Evolutionary conservation across 2,113 vertebrate genomes (phyloP).

Genomic region (Colaptes auratus): DNA sequence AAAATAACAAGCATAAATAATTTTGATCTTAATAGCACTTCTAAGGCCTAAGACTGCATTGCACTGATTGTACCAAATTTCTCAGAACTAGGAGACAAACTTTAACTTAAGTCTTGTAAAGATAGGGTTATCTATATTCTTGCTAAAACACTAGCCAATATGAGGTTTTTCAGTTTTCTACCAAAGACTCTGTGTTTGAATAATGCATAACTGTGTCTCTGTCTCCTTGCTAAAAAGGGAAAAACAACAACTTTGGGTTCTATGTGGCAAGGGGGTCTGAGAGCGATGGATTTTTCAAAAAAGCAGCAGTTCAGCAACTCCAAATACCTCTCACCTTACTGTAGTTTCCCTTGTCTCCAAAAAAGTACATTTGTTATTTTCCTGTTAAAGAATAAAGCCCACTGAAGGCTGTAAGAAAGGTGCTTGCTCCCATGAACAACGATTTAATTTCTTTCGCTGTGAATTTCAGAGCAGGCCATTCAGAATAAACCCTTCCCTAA

Average conservation of each 20-base stretch:
- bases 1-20: not conserved
- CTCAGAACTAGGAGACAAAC: not conserved
- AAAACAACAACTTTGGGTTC: not conserved
- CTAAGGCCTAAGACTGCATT: not conserved
- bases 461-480: slow-evolving; percentile 27
- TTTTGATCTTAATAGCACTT: not conserved
- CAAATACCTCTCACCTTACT: slow-evolving; percentile 33
- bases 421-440: slow-evolving; percentile 13
- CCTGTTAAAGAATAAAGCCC: not conserved
- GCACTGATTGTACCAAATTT: not conserved
- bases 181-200: not conserved
- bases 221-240: not conserved
- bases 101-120: not conserved
- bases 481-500: slow-evolving; percentile 33
- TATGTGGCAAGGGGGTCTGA: not conserved
- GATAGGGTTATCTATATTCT: not conserved
- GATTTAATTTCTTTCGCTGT: slow-evolving; percentile 46
- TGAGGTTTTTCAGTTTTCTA: not conserved
- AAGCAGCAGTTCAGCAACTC: slow-evolving; percentile 6
- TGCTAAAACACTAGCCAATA: not conserved
- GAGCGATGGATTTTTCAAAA: not conserved
- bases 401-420: slow-evolving; percentile 18
- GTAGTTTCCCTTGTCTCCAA: not conserved
- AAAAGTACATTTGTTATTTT: slow-evolving; percentile 26
- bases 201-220: not conserved